Evolutionary conservation across 23 tunicate genomes (phyloP).

Genomic region (Ascidia mentula): DNA sequence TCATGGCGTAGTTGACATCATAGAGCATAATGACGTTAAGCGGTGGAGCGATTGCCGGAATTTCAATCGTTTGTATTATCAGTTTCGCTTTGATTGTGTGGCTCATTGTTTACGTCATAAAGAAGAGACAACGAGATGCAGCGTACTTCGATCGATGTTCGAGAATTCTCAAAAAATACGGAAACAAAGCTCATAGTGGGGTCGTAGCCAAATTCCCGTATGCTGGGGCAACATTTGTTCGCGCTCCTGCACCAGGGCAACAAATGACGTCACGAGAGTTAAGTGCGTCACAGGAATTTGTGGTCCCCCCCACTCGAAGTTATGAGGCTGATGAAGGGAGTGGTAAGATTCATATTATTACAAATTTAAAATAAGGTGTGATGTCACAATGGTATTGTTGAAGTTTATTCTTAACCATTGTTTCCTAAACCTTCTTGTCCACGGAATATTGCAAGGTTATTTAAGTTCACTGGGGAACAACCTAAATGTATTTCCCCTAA

Average conservation of each 20-base stretch:
- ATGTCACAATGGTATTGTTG: too few species aligned
- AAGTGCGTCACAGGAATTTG: constrained; percentile 37
- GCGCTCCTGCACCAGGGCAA: constrained; percentile 73
- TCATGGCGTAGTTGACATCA: neutral
- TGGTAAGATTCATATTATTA: neutral
- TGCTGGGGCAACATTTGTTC: constrained; percentile 52
- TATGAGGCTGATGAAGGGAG: neutral
- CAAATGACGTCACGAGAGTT: constrained; percentile 70
- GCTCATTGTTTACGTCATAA: constrained; percentile 49
- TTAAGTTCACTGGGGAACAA: too few species aligned
- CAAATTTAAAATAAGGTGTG: too few species aligned
- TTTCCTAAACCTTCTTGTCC: too few species aligned
- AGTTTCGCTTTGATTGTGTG: constrained; percentile 21
- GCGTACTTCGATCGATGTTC: constrained; percentile 51
- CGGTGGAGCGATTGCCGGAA: constrained; percentile 73
- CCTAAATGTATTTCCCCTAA: too few species aligned
- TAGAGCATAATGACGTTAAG: constrained; percentile 23
- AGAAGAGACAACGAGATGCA: constrained; percentile 44
- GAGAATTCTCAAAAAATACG: constrained; percentile 65
- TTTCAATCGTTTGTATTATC: constrained; percentile 45
- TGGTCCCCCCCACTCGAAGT: constrained; percentile 30
- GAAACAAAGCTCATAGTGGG: constrained; percentile 25
- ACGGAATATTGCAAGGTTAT: too few species aligned
- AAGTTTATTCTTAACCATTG: too few species aligned
- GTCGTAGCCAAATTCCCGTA: constrained; percentile 65